These are phyloP conservation scores for Balearica regulorum DNA, from an alignment of 2,797 vertebrate genomes.

Conservation along the genomic window DNA sequence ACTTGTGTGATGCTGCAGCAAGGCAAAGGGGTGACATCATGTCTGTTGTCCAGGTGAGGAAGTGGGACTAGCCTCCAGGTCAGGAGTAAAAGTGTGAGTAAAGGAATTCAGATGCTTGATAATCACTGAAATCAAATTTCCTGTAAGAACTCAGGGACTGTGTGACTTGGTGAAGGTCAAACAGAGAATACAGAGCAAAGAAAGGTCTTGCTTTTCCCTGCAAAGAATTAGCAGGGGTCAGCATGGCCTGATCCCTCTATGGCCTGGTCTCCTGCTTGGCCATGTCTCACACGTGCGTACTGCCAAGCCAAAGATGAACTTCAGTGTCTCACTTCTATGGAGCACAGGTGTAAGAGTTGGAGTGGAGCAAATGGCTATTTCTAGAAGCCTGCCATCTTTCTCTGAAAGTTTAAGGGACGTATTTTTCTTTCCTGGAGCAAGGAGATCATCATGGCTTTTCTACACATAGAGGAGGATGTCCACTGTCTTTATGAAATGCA, in stretches of 20 bases:
- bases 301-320: background rate
- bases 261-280: background rate
- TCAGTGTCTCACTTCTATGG: background rate
- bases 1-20: background rate
- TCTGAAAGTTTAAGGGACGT: background rate
- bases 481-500: background rate
- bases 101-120: background rate
- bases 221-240: background rate
- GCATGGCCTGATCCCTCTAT: background rate
- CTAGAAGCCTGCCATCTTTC: background rate
- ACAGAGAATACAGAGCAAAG: background rate
- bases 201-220: background rate
- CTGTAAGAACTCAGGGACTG: background rate
- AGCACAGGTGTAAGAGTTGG: background rate
- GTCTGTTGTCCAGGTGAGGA: background rate
- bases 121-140: background rate
- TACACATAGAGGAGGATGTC: background rate
- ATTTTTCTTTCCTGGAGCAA: background rate
- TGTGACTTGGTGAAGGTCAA: background rate
- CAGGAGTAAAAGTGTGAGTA: background rate
- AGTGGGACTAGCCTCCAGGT: background rate
- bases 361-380: background rate
- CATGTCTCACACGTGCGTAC: rapidly evolving
- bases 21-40: background rate
- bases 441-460: background rate